A percentile compares a stretch with the other conserved stretches of the same genome.
Conservation (phyloP, 2,113 vertebrate species). For the Malaclemys terrapin region DNA sequence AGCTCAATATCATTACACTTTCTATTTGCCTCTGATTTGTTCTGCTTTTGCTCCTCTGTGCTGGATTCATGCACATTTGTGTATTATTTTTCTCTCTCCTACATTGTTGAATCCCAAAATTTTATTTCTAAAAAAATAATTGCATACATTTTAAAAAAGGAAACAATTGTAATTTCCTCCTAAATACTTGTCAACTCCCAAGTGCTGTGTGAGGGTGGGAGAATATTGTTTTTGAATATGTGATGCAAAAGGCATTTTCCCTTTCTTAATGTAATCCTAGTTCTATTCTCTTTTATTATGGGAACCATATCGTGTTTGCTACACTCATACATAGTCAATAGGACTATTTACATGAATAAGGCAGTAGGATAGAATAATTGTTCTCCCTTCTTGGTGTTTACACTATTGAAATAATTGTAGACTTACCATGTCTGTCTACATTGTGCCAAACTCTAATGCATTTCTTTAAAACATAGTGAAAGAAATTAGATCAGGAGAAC, state of each 20-base stretch:
- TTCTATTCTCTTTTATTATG: not conserved
- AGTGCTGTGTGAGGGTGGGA: not conserved
- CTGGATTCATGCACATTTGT: not conserved
- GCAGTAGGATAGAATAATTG: not conserved
- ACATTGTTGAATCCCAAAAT: not conserved
- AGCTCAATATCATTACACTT: not conserved
- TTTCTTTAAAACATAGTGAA: not conserved
- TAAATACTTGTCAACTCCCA: not conserved
- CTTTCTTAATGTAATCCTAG: slow-evolving; percentile 10
- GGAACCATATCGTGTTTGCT: not conserved
- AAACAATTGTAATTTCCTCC: not conserved
- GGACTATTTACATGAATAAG: not conserved
- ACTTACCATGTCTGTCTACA: fast-evolving
- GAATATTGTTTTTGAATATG: not conserved
- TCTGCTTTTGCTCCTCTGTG: not conserved
- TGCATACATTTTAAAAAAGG: not conserved
- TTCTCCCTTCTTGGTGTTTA: not conserved
- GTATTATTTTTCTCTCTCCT: not conserved
- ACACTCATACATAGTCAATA: not conserved
- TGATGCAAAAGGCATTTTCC: not conserved
- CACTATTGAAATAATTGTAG: not conserved
- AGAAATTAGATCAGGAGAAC: not conserved
- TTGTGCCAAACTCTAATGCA: not conserved
- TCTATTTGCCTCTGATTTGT: not conserved
- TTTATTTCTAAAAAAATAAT: slow-evolving; percentile 7